Evolutionary conservation across 2,797 vertebrate genomes (phyloP).

Genomic region (Myotis findleyi): DNA sequence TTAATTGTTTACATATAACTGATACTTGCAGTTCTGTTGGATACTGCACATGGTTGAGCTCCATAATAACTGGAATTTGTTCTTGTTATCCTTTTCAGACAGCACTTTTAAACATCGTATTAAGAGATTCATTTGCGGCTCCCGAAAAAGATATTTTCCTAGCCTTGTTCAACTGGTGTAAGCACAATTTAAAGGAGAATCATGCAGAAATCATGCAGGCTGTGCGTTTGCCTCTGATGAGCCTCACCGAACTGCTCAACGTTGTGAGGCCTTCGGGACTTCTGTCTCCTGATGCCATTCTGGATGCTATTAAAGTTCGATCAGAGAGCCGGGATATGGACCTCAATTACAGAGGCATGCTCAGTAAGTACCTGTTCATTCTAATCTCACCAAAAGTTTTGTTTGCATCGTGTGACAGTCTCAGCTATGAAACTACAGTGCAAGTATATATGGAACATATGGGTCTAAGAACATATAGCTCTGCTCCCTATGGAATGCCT

Average conservation of each 20-base stretch:
- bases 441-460: not conserved
- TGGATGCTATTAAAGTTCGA: slow-evolving; percentile 98
- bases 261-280: slow-evolving; percentile 95
- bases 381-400: not conserved
- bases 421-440: not conserved
- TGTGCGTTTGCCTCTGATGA: slow-evolving; percentile 97
- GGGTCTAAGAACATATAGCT: not conserved
- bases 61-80: slow-evolving; percentile 55
- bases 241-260: slow-evolving; percentile 96
- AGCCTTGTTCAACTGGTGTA: slow-evolving; percentile 96
- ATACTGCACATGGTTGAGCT: not conserved
- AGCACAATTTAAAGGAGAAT: slow-evolving; percentile 92
- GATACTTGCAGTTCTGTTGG: not conserved
- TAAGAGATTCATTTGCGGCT: slow-evolving; percentile 96
- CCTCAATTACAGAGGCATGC: slow-evolving; percentile 98
- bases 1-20: not conserved
- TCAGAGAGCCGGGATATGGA: slow-evolving; percentile 99
- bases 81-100: slow-evolving; percentile 85
- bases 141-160: slow-evolving; percentile 98
- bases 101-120: slow-evolving; percentile 94
- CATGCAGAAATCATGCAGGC: slow-evolving; percentile 95
- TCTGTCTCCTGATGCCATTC: slow-evolving; percentile 95
- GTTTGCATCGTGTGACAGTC: not conserved
- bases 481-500: not conserved
- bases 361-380: slow-evolving; percentile 90